A percentile compares a stretch with the other conserved stretches of the same genome.
phyloP scores from a whole-genome alignment of 2,888 invertebrate genomes.

The Rotaria sp. region DNA sequence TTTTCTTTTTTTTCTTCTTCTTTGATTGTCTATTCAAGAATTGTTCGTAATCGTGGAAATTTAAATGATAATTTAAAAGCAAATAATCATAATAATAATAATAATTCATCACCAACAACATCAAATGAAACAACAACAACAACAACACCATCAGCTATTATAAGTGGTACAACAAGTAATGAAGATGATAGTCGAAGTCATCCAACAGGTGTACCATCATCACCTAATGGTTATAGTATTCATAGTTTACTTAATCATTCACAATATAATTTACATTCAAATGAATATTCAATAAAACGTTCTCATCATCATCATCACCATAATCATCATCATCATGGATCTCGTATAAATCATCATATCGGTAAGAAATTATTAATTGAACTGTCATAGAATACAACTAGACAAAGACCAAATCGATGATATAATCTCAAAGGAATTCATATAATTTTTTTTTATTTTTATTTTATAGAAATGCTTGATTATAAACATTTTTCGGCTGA shows the following conservation, averaged over 20 bases:
- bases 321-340: background rate
- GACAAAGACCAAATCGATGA: background rate
- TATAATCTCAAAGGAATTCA: background rate
- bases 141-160: background rate
- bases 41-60: slow-evolving; percentile 86
- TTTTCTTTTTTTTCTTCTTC: background rate
- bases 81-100: slow-evolving; percentile 8
- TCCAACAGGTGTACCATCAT: background rate
- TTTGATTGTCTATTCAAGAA: slow-evolving; percentile 61
- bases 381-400: background rate
- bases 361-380: background rate
- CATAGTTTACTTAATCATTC: slow-evolving; percentile 25
- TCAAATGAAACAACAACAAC: background rate
- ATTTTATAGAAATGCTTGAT: background rate
- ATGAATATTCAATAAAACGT: background rate
- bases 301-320: background rate
- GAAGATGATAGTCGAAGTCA: slow-evolving; percentile 15
- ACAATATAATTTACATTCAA: background rate
- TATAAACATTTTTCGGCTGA: slow-evolving; percentile 15
- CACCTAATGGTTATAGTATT: slow-evolving; percentile 17
- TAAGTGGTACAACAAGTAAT: slow-evolving; percentile 23
- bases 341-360: background rate
- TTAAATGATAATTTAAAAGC: slow-evolving; percentile 33
- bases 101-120: slow-evolving; percentile 15
- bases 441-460: background rate